phyloP scores from a whole-genome alignment of 2,888 invertebrate genomes.

The Caradrina kadenii region DNA sequence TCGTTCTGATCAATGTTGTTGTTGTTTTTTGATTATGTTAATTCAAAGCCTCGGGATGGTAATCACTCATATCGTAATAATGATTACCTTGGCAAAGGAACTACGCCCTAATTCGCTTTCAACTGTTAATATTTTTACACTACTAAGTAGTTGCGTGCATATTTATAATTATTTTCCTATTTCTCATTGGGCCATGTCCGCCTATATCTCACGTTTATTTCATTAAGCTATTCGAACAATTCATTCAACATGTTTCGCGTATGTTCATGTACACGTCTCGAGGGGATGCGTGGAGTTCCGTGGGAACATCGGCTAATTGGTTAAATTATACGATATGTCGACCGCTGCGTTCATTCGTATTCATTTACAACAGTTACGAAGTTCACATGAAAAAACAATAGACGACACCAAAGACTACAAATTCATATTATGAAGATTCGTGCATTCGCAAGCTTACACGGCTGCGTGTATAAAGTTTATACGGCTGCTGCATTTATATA shows the following conservation, averaged over 20 bases:
- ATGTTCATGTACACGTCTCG: conserved; percentile 73
- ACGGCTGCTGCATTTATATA: conserved; percentile 34
- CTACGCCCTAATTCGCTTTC: conserved; percentile 26
- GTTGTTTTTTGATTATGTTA: conserved; percentile 5
- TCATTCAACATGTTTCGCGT: conserved; percentile 66
- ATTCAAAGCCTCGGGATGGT: conserved; percentile 32
- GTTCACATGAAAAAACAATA: conserved; percentile 78
- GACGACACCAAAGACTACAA: conserved; percentile 64
- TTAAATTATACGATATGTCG: conserved; percentile 81
- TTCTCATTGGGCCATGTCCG: conserved; percentile 20
- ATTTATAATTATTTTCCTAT: conserved; percentile 1
- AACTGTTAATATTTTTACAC: conserved; percentile 18
- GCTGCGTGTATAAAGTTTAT: conserved; percentile 14
- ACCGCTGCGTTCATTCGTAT: conserved; percentile 76
- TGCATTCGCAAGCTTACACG: conserved; percentile 21
- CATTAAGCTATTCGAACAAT: conserved; percentile 46
- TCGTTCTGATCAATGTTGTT: conserved; percentile 17
- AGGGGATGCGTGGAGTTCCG: conserved; percentile 78
- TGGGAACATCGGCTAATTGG: conserved; percentile 86
- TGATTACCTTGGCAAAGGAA: conserved; percentile 23
- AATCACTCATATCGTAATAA: conserved; percentile 35
- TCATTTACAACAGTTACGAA: conserved; percentile 77
- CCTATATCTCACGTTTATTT: conserved; percentile 33
- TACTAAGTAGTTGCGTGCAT: not conserved
- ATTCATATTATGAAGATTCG: conserved; percentile 61